Conservation (phyloP, 2,113 vertebrate species). For the Ptilorrhoa leucosticta region DNA sequence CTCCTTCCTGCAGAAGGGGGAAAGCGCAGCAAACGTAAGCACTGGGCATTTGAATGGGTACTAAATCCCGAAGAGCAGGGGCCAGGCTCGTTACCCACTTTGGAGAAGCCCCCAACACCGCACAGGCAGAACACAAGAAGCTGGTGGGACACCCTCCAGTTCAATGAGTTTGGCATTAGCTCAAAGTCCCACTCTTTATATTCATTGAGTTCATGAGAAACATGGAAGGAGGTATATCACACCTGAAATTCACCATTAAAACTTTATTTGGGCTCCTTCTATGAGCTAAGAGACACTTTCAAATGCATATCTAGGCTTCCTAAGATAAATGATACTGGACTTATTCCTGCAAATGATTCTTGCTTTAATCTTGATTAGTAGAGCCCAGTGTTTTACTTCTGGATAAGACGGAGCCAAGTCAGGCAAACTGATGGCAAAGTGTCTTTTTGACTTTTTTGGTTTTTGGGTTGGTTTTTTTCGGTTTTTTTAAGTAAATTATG, state of each 20-base stretch:
- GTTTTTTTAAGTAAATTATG: neutral
- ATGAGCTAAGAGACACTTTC: neutral
- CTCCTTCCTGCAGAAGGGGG: fast-evolving
- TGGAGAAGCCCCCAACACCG: neutral
- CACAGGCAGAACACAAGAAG: neutral
- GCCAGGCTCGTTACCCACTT: neutral
- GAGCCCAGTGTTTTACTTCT: neutral
- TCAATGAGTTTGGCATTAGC: neutral
- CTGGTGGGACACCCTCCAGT: too few relatives aligned
- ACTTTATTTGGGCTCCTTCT: neutral
- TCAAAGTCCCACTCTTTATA: neutral
- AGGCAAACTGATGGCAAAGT: neutral
- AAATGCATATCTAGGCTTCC: neutral
- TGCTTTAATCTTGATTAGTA: neutral
- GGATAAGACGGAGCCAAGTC: neutral
- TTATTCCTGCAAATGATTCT: neutral
- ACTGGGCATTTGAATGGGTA: neutral
- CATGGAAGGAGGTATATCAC: neutral
- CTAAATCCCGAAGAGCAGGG: neutral
- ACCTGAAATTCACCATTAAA: neutral
- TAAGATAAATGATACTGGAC: fast-evolving
- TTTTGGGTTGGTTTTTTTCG: neutral
- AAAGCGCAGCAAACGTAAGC: neutral
- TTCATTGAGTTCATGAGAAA: neutral
- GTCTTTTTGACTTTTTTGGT: neutral